Evolutionary conservation across 2,888 invertebrate genomes (phyloP).

Genomic region (Callosobruchus maculatus): DNA sequence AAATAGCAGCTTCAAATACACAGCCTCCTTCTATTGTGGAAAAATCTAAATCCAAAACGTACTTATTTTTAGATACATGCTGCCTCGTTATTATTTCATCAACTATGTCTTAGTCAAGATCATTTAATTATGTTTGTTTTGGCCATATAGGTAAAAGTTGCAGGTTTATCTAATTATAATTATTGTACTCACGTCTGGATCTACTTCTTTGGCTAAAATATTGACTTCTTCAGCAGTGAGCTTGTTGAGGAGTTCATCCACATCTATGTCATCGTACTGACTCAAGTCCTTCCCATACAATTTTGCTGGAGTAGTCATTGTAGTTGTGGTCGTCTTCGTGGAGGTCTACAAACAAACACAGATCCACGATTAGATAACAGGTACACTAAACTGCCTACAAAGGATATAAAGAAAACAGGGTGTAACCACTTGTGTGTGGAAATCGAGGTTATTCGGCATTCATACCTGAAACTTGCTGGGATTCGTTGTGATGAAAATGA

Average conservation of each 20-base stretch:
- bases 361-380: background rate
- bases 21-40: too few species aligned
- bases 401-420: constrained; percentile 10
- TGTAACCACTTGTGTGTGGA: constrained; percentile 14
- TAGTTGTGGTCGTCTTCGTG: constrained; percentile 78
- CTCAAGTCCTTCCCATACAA: constrained; percentile 86
- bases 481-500: constrained; percentile 16
- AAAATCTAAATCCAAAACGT: too few species aligned
- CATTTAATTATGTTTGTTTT: too few species aligned
- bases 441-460: constrained; percentile 18
- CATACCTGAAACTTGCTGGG: constrained; percentile 23
- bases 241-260: constrained; percentile 90
- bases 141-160: too few species aligned
- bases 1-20: too few species aligned
- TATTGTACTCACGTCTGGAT: constrained; percentile 88
- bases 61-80: too few species aligned
- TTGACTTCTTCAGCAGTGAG: constrained; percentile 94
- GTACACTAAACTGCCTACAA: constrained; percentile 1
- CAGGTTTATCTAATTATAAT: too few species aligned
- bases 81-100: too few species aligned
- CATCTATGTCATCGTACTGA: constrained; percentile 91
- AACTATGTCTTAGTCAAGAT: too few species aligned
- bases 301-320: constrained; percentile 87
- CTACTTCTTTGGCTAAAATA: constrained; percentile 96
- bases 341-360: constrained; percentile 63